A percentile compares a stretch with the other conserved stretches of the same genome.
Conservation (phyloP, 2,113 vertebrate genomes). For the Serinus canaria region DNA sequence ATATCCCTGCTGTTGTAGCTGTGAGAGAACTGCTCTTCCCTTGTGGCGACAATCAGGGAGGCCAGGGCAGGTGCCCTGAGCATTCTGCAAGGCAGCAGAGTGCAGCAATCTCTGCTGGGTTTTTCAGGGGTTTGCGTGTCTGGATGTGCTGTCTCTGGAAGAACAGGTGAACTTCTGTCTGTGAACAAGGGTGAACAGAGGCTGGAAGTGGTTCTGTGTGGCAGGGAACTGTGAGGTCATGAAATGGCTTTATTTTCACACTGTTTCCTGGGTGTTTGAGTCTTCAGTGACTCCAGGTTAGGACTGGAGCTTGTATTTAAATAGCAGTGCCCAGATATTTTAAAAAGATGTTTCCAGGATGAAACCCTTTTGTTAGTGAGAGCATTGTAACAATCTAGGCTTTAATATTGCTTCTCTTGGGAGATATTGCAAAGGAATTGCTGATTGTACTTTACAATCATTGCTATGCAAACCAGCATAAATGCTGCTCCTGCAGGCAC, state of each 20-base stretch:
- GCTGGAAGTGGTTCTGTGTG: not conserved
- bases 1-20: not conserved
- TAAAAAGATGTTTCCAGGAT: not conserved
- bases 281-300: not conserved
- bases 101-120: not conserved
- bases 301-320: not conserved
- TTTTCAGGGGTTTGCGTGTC: not conserved
- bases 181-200: not conserved
- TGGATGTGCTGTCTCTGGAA: not conserved
- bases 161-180: not conserved
- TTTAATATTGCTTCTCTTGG: not conserved
- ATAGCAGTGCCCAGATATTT: not conserved
- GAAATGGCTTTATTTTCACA: not conserved
- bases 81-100: not conserved
- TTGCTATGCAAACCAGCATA: not conserved
- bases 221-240: not conserved
- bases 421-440: not conserved
- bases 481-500: conserved; percentile 5
- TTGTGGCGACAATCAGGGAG: not conserved
- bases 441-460: not conserved
- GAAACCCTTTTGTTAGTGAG: not conserved
- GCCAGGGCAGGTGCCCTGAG: not conserved
- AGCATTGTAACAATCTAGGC: not conserved
- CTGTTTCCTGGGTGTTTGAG: not conserved
- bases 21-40: not conserved